Evolutionary conservation across 2,797 vertebrate genomes (phyloP).

Genomic region (Gymnocypris eckloni): DNA sequence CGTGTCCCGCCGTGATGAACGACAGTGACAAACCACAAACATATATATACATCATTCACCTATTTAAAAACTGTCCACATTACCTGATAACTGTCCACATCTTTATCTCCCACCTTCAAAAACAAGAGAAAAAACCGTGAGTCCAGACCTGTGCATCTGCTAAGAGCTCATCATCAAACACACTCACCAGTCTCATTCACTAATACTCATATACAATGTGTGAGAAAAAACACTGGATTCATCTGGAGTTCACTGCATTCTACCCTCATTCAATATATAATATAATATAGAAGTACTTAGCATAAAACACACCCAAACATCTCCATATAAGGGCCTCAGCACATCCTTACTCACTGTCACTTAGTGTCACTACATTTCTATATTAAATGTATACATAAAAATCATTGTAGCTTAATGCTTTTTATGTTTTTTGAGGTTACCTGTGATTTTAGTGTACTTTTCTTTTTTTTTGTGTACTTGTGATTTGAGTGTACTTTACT

Average conservation of each 20-base stretch:
- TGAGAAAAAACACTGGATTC: background rate
- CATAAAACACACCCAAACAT: background rate
- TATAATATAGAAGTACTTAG: background rate
- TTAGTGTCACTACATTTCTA: background rate
- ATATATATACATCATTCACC: background rate
- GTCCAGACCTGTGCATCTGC: background rate
- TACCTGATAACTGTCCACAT: conserved; percentile 99
- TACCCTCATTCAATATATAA: background rate
- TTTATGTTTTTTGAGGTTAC: background rate
- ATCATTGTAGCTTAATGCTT: background rate
- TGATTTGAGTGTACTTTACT: no score
- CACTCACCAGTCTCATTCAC: background rate
- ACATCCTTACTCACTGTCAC: background rate
- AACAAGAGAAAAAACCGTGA: background rate
- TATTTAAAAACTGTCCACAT: background rate
- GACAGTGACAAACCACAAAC: background rate
- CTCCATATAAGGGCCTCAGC: background rate
- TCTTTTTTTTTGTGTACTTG: no score
- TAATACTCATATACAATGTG: background rate
- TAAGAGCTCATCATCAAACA: background rate
- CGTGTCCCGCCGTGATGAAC: no score
- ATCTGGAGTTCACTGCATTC: background rate
- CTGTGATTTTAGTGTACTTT: background rate
- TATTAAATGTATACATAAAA: background rate
- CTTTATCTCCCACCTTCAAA: conserved; percentile 83